phyloP scores from a whole-genome alignment of 2,888 invertebrate genomes.

The Gnatocerus cornutus region DNA sequence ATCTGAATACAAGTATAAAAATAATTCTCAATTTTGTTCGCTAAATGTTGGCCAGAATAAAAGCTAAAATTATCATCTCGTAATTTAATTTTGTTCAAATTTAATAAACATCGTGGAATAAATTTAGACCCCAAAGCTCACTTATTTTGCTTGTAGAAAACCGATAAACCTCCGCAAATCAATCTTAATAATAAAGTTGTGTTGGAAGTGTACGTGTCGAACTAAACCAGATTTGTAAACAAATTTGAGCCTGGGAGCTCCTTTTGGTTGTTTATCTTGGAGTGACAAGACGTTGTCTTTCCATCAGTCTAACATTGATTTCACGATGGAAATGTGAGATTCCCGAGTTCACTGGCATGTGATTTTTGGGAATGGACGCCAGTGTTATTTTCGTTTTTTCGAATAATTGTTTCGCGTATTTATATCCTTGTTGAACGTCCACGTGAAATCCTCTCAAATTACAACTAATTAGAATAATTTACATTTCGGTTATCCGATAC shows the following conservation, averaged over 20 bases:
- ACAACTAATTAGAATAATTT: neutral
- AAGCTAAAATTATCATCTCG: too few relatives aligned
- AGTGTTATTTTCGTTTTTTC: conserved; percentile 3
- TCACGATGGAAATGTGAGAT: neutral
- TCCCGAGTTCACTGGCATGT: neutral
- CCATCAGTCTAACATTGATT: conserved; percentile 1
- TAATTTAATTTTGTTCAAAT: too few relatives aligned
- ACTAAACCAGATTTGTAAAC: conserved; percentile 2
- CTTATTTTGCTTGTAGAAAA: neutral
- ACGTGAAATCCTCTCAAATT: conserved; percentile 1
- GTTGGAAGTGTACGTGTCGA: too few relatives aligned
- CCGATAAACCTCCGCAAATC: conserved; percentile 2
- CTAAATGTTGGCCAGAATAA: too few relatives aligned
- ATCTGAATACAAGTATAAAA: too few relatives aligned
- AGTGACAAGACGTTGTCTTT: conserved; percentile 4
- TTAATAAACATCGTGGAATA: too few relatives aligned
- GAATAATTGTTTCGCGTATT: too few relatives aligned
- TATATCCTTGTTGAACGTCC: too few relatives aligned
- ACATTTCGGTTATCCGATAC: conserved; percentile 7
- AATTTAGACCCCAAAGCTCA: too few relatives aligned
- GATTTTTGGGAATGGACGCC: neutral
- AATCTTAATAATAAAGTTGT: conserved; percentile 18
- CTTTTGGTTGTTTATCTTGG: neutral
- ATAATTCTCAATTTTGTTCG: too few relatives aligned
- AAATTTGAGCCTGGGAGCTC: conserved; percentile 6